Evolutionary conservation across 2,797 vertebrate species (phyloP).

Genomic region (Enteromius argenteus): DNA sequence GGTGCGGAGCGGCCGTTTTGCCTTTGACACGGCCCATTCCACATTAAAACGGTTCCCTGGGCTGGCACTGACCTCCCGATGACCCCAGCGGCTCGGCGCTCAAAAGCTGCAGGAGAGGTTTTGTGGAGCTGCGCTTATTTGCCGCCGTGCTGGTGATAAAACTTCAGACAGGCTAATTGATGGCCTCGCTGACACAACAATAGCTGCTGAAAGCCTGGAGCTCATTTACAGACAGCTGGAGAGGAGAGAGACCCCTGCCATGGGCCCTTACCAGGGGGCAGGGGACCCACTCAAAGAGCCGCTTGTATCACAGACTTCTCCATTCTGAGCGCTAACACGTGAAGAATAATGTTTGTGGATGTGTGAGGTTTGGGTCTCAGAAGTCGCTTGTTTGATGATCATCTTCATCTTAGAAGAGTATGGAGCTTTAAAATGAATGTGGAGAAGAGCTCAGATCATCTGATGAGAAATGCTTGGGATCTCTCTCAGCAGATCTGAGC

Average conservation of each 20-base stretch:
- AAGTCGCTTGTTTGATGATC: background rate
- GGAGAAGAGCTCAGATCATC: background rate
- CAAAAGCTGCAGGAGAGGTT: conserved; percentile 91
- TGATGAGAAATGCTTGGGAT: background rate
- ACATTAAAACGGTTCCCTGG: conserved; percentile 83
- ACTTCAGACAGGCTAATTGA: conserved; percentile 99
- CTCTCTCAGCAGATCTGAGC: background rate
- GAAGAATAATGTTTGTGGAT: conserved; percentile 70
- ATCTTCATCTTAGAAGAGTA: background rate
- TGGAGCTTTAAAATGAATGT: background rate
- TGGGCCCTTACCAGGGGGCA: conserved; percentile 72
- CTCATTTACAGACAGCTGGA: conserved; percentile 99
- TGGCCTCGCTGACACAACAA: conserved; percentile 99
- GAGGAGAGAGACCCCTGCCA: conserved; percentile 82
- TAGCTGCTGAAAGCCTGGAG: conserved; percentile 99
- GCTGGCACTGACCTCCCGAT: conserved; percentile 92
- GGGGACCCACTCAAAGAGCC: conserved; percentile 73
- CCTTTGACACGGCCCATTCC: conserved; percentile 75
- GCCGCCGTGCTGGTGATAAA: conserved; percentile 97
- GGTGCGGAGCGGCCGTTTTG: conserved; percentile 74
- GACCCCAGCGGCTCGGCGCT: conserved; percentile 88
- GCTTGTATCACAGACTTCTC: conserved; percentile 82
- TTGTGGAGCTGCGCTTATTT: conserved; percentile 93
- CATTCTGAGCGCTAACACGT: conserved; percentile 66
- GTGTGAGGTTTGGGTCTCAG: conserved; percentile 23